Evolutionary conservation across 2,113 vertebrate species (phyloP).

Genomic region (Stigmatopora argus): DNA sequence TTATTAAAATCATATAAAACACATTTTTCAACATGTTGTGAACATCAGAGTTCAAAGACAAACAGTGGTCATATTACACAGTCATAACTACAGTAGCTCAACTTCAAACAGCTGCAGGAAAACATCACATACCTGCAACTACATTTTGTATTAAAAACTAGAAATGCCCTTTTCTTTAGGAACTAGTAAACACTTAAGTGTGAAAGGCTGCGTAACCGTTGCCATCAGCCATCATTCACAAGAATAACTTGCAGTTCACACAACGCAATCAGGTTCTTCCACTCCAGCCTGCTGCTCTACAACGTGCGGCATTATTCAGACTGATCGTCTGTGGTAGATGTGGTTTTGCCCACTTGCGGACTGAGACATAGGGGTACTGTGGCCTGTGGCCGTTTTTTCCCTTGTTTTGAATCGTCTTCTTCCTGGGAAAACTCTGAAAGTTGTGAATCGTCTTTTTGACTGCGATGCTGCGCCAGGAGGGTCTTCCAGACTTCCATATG

Average conservation of each 20-base stretch:
- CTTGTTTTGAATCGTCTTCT: not conserved
- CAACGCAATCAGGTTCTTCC: no score
- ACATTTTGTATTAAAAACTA: no score
- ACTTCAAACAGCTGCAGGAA: no score
- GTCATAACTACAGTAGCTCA: no score
- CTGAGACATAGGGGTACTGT: slow-evolving; percentile 2
- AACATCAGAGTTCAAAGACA: no score
- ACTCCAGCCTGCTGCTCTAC: not conserved
- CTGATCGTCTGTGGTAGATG: not conserved
- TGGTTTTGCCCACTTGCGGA: slow-evolving; percentile 5
- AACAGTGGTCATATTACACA: no score
- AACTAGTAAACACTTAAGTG: not conserved
- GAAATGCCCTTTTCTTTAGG: not conserved
- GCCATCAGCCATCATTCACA: no score
- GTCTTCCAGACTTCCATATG: not conserved
- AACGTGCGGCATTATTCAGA: not conserved
- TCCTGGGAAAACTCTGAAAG: not conserved
- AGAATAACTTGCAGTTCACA: no score
- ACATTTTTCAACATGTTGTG: not conserved
- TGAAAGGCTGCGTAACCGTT: not conserved
- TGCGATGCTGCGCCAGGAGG: not conserved
- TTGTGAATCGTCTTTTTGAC: not conserved
- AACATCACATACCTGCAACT: not conserved
- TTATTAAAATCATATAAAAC: no score
- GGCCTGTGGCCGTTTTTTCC: not conserved